Conservation (phyloP, 64 coral and sea anemone genomes). For the Montipora capricornis region DNA sequence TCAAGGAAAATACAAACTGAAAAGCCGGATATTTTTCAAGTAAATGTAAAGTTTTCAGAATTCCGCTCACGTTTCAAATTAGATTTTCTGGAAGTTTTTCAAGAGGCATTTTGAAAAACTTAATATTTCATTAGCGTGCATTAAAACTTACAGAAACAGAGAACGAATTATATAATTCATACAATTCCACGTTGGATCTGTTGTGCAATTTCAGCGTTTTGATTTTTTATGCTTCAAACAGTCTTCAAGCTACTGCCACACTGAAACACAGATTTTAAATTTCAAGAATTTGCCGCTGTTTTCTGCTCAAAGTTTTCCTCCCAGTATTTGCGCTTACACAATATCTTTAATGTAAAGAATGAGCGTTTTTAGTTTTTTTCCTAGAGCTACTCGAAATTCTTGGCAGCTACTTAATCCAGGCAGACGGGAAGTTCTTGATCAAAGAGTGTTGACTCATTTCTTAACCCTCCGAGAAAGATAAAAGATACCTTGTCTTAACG, state of each 20-base stretch:
- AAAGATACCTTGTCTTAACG: not conserved
- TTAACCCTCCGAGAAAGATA: not conserved
- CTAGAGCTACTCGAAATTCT: not conserved
- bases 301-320: not conserved
- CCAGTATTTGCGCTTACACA: not conserved
- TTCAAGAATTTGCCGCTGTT: too few relatives aligned
- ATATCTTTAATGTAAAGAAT: too few relatives aligned
- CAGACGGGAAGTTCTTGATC: not conserved
- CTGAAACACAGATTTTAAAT: too few relatives aligned
- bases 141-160: too few relatives aligned
- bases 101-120: too few relatives aligned
- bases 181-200: not conserved
- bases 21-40: not conserved
- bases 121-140: too few relatives aligned
- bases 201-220: not conserved
- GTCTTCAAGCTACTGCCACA: too few relatives aligned
- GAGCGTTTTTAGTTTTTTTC: not conserved
- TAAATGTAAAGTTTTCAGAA: not conserved
- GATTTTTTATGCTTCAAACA: too few relatives aligned
- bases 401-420: not conserved
- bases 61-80: not conserved
- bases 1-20: not conserved
- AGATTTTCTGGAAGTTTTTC: not conserved
- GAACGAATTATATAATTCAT: not conserved
- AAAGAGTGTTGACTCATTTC: not conserved